Percentiles rank a stretch among this genome's conserved stretches.
Conservation (phyloP, 2,888 invertebrate genomes). For the Noctua fimbriata region DNA sequence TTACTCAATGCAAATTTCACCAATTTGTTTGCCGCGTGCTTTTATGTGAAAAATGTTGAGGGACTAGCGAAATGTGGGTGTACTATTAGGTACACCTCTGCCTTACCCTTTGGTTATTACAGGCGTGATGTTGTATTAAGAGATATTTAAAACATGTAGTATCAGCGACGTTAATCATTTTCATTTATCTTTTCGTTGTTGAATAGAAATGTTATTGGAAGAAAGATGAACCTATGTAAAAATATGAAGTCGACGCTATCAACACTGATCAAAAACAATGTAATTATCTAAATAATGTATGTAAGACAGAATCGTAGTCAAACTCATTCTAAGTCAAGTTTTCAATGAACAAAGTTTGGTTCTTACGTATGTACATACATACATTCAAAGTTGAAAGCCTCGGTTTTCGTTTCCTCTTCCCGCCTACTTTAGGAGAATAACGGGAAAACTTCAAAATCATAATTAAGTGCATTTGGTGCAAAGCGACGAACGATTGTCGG, state of each 20-base stretch:
- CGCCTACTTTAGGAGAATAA: constrained; percentile 28
- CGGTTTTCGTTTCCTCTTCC: constrained; percentile 33
- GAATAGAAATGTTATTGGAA: neutral
- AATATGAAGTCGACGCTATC: neutral
- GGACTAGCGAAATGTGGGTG: neutral
- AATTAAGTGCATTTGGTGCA: constrained; percentile 37
- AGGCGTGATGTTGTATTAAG: neutral
- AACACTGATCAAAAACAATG: neutral
- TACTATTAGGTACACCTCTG: neutral
- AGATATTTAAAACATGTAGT: neutral
- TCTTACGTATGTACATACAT: constrained; percentile 27
- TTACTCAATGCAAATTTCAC: neutral
- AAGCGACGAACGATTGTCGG: neutral
- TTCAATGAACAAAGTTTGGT: constrained; percentile 55
- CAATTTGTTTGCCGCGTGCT: neutral
- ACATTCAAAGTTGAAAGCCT: constrained; percentile 27
- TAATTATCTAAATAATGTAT: neutral
- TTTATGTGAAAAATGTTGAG: neutral
- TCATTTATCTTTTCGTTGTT: neutral
- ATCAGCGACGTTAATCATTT: neutral
- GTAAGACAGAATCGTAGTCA: constrained; percentile 25
- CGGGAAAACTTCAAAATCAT: constrained; percentile 38
- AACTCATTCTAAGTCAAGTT: constrained; percentile 40
- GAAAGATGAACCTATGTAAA: neutral
- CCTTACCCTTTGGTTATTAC: neutral